Percentiles rank a stretch among this genome's conserved stretches.
Conservation (phyloP, 2,797 vertebrate species). For the Mastacembelus armatus region DNA sequence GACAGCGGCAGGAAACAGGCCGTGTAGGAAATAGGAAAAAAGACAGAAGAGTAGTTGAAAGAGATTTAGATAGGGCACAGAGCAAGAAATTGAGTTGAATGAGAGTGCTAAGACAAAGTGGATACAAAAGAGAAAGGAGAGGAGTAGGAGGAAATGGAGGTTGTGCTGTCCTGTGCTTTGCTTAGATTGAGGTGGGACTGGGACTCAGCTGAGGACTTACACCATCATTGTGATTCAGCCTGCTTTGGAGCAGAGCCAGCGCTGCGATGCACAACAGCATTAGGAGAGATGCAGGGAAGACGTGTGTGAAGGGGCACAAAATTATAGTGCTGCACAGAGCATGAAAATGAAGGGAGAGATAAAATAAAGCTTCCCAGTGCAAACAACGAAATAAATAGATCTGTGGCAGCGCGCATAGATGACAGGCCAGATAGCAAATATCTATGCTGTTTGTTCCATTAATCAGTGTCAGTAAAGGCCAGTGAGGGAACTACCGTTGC, state of each 20-base stretch:
- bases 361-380: slow-evolving; percentile 46
- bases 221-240: slow-evolving; percentile 66
- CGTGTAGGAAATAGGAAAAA: slow-evolving; percentile 16
- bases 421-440: slow-evolving; percentile 66
- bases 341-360: slow-evolving; percentile 28
- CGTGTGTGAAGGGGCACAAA: slow-evolving; percentile 64
- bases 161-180: slow-evolving; percentile 24
- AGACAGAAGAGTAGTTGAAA: slow-evolving; percentile 26
- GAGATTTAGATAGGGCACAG: slow-evolving; percentile 20
- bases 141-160: slow-evolving; percentile 20
- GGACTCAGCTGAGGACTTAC: slow-evolving; percentile 53
- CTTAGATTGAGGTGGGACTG: slow-evolving; percentile 68
- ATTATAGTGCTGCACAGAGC: slow-evolving; percentile 60
- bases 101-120: slow-evolving; percentile 46
- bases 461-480: slow-evolving; percentile 62
- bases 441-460: slow-evolving; percentile 69
- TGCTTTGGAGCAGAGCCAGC: slow-evolving; percentile 59
- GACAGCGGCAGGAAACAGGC: slow-evolving; percentile 39
- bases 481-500: slow-evolving; percentile 61
- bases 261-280: slow-evolving; percentile 61
- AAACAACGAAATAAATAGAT: slow-evolving; percentile 70
- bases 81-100: slow-evolving; percentile 33
- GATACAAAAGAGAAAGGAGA: slow-evolving; percentile 44
- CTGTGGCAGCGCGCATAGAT: slow-evolving; percentile 34
- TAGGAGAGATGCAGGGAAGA: slow-evolving; percentile 65